Percentiles rank a stretch among this genome's conserved stretches.
Conservation (phyloP, 2,888 invertebrate genomes). For the Lepetodrilus schrolli region DNA sequence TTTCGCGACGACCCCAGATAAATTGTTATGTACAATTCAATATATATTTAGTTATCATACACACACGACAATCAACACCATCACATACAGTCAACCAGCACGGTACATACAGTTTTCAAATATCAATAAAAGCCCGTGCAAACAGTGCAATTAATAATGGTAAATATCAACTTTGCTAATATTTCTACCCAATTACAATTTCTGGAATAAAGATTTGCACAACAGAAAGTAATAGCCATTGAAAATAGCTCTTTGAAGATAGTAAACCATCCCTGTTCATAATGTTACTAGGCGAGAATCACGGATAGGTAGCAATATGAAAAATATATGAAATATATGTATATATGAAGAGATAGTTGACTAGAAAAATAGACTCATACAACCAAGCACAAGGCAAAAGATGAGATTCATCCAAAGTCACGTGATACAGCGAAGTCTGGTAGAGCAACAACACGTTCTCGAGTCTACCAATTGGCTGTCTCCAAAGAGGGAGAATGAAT, state of each 20-base stretch:
- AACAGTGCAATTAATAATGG: conserved; percentile 4
- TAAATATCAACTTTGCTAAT: conserved; percentile 6
- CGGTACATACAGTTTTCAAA: not conserved
- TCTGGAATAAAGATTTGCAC: conserved; percentile 11
- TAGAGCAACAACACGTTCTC: conserved; percentile 3
- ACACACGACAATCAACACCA: conserved; percentile 1
- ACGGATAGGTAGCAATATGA: conserved; percentile 5
- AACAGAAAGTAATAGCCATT: not conserved
- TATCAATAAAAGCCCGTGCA: conserved; percentile 16
- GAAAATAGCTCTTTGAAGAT: conserved; percentile 13
- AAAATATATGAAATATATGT: conserved; percentile 30
- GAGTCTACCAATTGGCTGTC: too few species aligned
- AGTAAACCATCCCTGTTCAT: not conserved
- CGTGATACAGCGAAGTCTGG: conserved; percentile 12
- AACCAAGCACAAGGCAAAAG: conserved; percentile 30
- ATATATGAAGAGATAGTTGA: conserved; percentile 33
- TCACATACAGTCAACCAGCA: conserved; percentile 2
- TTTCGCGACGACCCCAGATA: not conserved
- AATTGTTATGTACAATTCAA: conserved; percentile 9
- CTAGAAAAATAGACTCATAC: conserved; percentile 35
- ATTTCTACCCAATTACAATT: not conserved
- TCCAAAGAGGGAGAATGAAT: too few species aligned
- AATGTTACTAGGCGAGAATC: conserved; percentile 9
- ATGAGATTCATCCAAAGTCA: conserved; percentile 21
- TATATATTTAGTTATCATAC: conserved; percentile 14